phyloP scores from a whole-genome alignment of 2,888 invertebrate species.

The Latrodectus hesperus region DNA sequence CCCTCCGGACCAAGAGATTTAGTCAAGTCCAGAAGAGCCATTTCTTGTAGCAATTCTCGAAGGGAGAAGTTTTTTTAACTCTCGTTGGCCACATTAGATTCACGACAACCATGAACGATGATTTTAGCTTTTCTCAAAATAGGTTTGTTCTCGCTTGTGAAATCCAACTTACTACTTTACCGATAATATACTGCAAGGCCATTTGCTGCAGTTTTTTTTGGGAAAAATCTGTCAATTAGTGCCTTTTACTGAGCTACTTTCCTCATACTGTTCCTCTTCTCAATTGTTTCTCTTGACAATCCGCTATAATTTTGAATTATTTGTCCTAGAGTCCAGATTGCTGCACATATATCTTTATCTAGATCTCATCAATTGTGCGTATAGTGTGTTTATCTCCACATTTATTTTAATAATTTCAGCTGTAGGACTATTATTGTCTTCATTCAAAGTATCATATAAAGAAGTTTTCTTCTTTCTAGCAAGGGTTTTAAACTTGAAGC shows the following conservation, averaged over 20 bases:
- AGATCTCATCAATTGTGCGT: background rate
- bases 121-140: background rate
- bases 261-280: background rate
- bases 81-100: background rate
- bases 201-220: background rate
- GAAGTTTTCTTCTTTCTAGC: conserved; percentile 6
- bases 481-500: conserved; percentile 25
- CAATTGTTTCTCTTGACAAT: background rate
- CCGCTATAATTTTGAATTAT: background rate
- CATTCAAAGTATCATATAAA: too few species aligned
- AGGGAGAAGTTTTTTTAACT: background rate
- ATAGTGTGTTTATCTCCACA: background rate
- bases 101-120: conserved; percentile 20
- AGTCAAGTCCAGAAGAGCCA: background rate
- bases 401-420: background rate
- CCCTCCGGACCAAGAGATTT: conserved; percentile 6
- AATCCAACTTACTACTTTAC: background rate
- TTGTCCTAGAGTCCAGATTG: too few species aligned
- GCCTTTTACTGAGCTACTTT: background rate
- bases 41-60: conserved; percentile 6
- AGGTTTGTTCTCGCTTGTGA: background rate
- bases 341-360: background rate
- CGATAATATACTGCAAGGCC: background rate
- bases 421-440: too few species aligned
- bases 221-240: background rate